Evolutionary conservation across 2,113 vertebrate species (phyloP), one percentile per base, ranked within the genome.

Genomic region (Trematomus loennbergii): DNA sequence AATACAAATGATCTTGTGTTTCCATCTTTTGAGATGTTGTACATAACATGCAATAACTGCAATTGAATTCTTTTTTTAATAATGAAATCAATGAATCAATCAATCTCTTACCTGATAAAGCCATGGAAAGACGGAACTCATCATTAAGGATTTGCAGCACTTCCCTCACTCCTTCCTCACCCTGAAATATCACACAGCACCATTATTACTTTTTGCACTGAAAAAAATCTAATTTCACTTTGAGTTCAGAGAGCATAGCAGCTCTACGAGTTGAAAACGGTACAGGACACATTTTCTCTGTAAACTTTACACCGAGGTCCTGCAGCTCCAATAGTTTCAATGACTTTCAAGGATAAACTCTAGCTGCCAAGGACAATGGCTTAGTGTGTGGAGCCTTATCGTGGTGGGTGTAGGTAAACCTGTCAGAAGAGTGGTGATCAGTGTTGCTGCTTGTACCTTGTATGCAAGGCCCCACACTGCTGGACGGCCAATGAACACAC

Each of bases 401-500:
- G 45, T 62, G 12, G 9, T 50, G 18, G 45, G 8, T 48, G 3
- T 7, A 53, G 45, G 7, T 16, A 45, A 13, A 62, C 4, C 3
- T 9, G 67, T 45, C 16, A 12, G 29, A 6, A 15, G 16, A 15
- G 9, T 40, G 36, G 45, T n/a, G 9, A 43, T 72, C 20, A 36
- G 50, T 43, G n/a, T 4, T 53, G 16, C 2, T 9, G 71, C 89
- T 12, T 40, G 4, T 88, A 99, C 97, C 97, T 97, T 98, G 89
- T 95, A 98, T 59, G 97, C 95, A 1, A 99, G 96, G 57, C 97
- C 97, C 97, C 98, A 98, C 1, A 99, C 91, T 11, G 96, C 94
- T 5, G 98, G 97, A 45, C 97, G 95, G 52, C 97, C 97, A 62
- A 99, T 95, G 83, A 99, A 99, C 75, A 99, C 94, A 0, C 97